Evolutionary conservation across 2,888 invertebrate species (phyloP).

Genomic region (Mesoligia furuncula): DNA sequence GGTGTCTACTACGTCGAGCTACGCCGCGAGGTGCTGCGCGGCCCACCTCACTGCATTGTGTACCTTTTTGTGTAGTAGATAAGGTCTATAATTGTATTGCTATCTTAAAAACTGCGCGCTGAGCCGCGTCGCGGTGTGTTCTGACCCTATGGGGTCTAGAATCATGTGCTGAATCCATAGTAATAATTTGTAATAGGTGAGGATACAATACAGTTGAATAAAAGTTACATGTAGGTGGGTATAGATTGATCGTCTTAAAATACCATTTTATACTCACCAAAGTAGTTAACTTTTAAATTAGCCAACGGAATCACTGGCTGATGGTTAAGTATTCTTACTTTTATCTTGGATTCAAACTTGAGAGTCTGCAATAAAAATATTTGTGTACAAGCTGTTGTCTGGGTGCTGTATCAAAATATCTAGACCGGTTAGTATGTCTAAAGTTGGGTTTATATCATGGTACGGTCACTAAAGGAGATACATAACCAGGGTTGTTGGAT

Average conservation of each 20-base stretch:
- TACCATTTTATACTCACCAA: conserved; percentile 89
- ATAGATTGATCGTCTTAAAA: neutral
- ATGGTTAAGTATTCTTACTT: conserved; percentile 88
- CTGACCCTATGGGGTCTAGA: too few relatives aligned
- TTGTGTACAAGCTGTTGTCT: neutral
- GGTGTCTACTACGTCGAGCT: too few relatives aligned
- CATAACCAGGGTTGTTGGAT: neutral
- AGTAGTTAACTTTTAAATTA: conserved; percentile 93
- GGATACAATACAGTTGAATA: neutral
- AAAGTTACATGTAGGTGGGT: neutral
- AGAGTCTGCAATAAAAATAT: conserved; percentile 76
- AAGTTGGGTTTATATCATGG: neutral
- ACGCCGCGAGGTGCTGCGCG: too few relatives aligned
- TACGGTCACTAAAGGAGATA: neutral
- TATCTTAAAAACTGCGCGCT: too few relatives aligned
- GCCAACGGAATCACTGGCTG: conserved; percentile 92
- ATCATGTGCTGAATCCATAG: too few relatives aligned
- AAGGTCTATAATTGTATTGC: too few relatives aligned
- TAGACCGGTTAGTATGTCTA: too few relatives aligned
- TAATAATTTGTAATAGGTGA: neutral
- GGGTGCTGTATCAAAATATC: neutral
- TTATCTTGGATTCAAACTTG: conserved; percentile 84
- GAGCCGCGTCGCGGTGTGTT: too few relatives aligned
- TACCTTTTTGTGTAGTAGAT: too few relatives aligned
- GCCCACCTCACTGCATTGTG: too few relatives aligned